phyloP scores from a whole-genome alignment of 2,888 invertebrate genomes.

The Synergus umbraculus region DNA sequence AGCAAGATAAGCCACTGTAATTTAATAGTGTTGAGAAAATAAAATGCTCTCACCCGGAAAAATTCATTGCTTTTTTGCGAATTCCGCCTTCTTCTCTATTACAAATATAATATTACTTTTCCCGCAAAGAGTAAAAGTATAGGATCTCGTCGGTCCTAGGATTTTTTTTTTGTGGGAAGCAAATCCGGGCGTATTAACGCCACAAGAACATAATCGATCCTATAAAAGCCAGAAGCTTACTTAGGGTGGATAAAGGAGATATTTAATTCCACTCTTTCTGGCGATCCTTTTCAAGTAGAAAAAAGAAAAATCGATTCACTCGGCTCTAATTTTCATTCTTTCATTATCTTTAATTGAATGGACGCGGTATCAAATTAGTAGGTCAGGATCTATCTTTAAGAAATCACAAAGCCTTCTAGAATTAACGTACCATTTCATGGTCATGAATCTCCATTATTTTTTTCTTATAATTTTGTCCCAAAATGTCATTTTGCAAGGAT shows the following conservation, averaged over 20 bases:
- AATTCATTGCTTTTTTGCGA: not conserved
- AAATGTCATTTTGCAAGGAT: no score
- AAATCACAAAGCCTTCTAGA: no score
- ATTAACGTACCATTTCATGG: no score
- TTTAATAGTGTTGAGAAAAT: conserved; percentile 10
- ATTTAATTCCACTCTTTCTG: not conserved
- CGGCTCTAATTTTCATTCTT: not conserved
- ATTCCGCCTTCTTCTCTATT: not conserved
- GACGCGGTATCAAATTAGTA: not conserved
- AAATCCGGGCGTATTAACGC: not conserved
- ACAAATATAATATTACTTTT: not conserved
- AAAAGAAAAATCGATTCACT: not conserved
- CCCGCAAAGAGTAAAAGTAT: no score
- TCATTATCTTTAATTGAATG: not conserved
- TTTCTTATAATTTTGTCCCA: no score
- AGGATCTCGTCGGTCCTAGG: not conserved
- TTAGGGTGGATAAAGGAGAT: not conserved
- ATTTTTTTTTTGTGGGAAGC: not conserved
- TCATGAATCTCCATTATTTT: no score
- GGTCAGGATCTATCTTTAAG: not conserved
- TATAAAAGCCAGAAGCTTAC: not conserved
- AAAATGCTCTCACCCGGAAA: conserved; percentile 3
- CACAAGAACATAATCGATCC: conserved; percentile 1
- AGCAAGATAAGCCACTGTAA: not conserved
- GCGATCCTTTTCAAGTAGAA: not conserved